These are phyloP conservation scores for Xiphorhynchus elegans DNA, from an alignment of 2,113 vertebrate genomes.

Conservation along the genomic window DNA sequence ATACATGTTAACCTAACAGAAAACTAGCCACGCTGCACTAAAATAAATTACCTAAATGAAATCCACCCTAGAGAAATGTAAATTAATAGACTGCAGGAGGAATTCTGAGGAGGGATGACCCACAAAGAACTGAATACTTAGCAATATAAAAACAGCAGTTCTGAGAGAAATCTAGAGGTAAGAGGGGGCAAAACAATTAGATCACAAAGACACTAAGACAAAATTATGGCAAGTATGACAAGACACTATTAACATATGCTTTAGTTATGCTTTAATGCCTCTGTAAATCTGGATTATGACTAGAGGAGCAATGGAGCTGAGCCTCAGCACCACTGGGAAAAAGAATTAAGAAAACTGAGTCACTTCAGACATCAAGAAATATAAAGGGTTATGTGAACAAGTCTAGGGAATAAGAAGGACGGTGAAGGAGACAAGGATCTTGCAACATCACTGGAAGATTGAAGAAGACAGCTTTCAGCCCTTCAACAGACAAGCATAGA, in stretches of 20 bases:
- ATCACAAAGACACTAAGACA: not conserved
- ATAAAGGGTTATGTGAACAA: not conserved
- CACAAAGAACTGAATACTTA: not conserved
- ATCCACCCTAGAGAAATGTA: not conserved
- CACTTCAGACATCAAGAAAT: not conserved
- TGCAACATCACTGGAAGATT: not conserved
- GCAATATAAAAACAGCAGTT: not conserved
- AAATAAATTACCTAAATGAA: not conserved
- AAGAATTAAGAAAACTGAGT: not conserved
- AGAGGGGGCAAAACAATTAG: not conserved
- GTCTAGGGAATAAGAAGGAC: not conserved
- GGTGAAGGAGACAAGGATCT: not conserved
- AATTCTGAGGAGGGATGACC: not conserved
- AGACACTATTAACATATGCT: not conserved
- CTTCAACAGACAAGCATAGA: not conserved
- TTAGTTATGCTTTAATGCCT: not conserved
- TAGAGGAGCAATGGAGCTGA: not conserved
- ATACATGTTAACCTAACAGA: not conserved
- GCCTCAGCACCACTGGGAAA: not conserved
- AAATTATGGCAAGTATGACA: not conserved
- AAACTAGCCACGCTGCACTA: not conserved
- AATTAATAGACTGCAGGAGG: not conserved
- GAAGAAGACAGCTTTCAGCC: not conserved
- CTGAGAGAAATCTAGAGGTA: not conserved
- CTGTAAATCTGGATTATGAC: not conserved